Base-by-base conservation (phyloP, 1,140 invertebrate species). In the Eulimnadia texana region DNA sequence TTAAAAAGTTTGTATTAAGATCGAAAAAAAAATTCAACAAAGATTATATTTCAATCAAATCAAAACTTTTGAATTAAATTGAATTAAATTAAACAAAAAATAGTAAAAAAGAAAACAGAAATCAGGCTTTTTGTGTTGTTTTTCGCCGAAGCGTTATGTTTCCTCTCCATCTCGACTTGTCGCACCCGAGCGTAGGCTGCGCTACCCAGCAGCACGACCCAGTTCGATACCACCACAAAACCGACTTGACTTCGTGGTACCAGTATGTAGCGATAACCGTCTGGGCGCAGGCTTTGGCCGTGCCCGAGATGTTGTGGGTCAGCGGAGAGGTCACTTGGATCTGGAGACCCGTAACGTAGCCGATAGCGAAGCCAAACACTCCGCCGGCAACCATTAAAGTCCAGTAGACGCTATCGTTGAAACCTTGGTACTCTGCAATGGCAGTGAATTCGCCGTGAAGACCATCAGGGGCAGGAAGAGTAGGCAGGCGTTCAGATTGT, bases 291-390 rank as follows among this genome's bases (percentile, higher is more conserved):
- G 97, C 94, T 76, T 99, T 99, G 0, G 96, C 95, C 19, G 97
- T 99, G 28, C 97, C 97, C 49, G 93, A 97, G 64, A 99, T 95
- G 72, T 98, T 99, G 72, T 99, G 96, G 0, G 97, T 99, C 53
- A 99, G 75, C 1, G 97, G 93, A 47, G 95, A 98, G 20, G 97
- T 99, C 2, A 93, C 84, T 83, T 86, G 69, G 66, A 99, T 98
- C 80, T 99, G 95, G 64, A 98, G 77, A 6, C 88, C 89, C 19
- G 95, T 96, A 9, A 97, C 86, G 75, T 90, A 98, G 62, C 94
- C 94, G 70, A 99, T 98, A 19, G 90, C 84, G 76, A 99, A 97
- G 42, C 96, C 97, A 76, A 92, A 97, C 10, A 98, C 54, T 9
- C 96, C 97, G 60, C 91, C 86, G 51, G 92, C 65, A 3, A 82